Evolutionary conservation across 2,888 invertebrate genomes (phyloP), one percentile per base, ranked within the genome.

Genomic region (Ethmia dodecea): DNA sequence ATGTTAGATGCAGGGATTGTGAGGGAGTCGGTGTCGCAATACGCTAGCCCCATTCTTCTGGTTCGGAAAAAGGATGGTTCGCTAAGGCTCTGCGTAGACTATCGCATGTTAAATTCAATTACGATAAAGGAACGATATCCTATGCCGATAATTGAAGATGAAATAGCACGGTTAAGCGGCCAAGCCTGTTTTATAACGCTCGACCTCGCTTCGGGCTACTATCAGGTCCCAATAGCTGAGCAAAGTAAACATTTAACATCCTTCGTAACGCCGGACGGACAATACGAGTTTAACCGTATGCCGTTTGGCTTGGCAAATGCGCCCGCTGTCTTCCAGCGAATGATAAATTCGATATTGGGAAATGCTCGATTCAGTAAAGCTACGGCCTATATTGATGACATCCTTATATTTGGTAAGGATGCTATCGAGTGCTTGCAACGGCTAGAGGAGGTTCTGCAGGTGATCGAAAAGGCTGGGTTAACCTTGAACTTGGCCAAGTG

Each of bases 31-130:
- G 1, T 42, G 43, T 14, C 33, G 45, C 28, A 37, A 5, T 47
- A 45, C 27, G 42, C 45, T 1, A 47, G 47, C 13, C 45, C 45
- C 0, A 43, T 45, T 5, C 5, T n/a, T n/a, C n/a, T n/a, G n/a
- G n/a, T n/a, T n/a, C n/a, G n/a, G n/a, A n/a, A n/a, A n/a, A n/a
- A n/a, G 9, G 38, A 33, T 33, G 37, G 33, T 2, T 24, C 14
- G 2, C 1, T 28, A 9, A 13, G 33, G 1, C 10, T 37, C 9
- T 43, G 42, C 10, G 16, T 43, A 12, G 40, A 42, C 11, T 44
- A 42, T 12, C 20, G 42, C 2, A n/a, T 37, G 28, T 11, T 47
- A 5, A 48, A 44, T 33, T 48, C 48, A 1, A 9, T 48, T 1
- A 49, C 43, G 3, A 27, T 45, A 1, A 48, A 48, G 12, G 45